Conservation (phyloP, 2,113 vertebrate genomes). For the Grammomys surdaster region DNA sequence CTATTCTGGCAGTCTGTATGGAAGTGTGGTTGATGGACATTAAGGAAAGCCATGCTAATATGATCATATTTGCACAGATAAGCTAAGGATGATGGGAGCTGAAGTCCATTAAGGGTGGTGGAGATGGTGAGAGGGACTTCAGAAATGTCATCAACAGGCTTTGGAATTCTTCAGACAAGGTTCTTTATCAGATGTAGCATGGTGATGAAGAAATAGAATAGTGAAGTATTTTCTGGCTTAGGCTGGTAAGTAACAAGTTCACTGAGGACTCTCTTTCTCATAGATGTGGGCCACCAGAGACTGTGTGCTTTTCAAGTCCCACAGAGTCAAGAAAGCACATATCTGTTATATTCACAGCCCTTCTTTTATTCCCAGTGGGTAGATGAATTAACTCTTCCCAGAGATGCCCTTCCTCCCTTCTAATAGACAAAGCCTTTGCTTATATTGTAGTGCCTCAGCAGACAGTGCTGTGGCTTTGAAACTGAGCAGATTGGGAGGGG, state of each 20-base stretch:
- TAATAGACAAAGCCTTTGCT: neutral
- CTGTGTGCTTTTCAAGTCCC: neutral
- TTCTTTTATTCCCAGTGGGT: neutral
- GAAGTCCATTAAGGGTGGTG: neutral
- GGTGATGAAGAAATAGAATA: neutral
- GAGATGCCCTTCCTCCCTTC: neutral
- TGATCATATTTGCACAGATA: neutral
- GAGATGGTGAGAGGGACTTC: neutral
- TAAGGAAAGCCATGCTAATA: neutral
- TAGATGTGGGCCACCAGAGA: neutral
- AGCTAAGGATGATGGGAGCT: neutral
- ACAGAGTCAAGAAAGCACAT: neutral
- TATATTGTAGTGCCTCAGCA: neutral
- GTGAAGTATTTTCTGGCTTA: neutral
- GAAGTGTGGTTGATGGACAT: neutral
- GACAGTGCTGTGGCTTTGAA: slow-evolving; percentile 15
- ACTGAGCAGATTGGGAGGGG: neutral
- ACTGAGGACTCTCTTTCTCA: neutral
- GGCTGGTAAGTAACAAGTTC: neutral
- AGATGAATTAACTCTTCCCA: neutral
- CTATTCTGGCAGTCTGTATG: neutral
- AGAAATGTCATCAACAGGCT: neutral
- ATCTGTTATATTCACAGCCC: neutral
- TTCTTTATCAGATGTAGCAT: neutral
- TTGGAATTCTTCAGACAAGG: neutral